A percentile compares a stretch with the other conserved stretches of the same genome.
These are phyloP conservation scores for Polypterus senegalus DNA, from an alignment of 2,113 vertebrate genomes.

Conservation along the genomic window DNA sequence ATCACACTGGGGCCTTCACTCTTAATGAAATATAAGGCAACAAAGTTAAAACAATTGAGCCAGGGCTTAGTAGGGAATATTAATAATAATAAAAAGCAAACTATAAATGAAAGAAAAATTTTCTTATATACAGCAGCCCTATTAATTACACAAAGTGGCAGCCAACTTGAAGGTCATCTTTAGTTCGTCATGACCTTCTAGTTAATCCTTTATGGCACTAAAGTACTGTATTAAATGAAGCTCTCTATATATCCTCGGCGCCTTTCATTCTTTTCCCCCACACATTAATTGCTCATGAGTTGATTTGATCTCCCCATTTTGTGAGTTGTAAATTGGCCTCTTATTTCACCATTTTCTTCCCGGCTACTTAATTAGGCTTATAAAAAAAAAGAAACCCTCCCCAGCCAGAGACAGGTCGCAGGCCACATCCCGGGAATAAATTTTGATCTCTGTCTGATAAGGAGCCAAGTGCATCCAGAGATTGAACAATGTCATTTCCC, in stretches of 20 bases:
- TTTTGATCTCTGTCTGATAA: conserved; percentile 50
- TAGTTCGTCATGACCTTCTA: conserved; percentile 56
- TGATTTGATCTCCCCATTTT: conserved; percentile 62
- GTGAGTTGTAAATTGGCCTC: conserved; percentile 59
- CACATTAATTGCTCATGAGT: conserved; percentile 53
- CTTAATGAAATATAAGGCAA: too few species aligned
- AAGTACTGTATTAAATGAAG: conserved; percentile 45
- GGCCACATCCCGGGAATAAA: conserved; percentile 45
- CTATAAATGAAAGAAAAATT: neutral
- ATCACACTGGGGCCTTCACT: too few species aligned
- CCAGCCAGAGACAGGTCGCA: conserved; percentile 37
- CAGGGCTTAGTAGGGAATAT: too few species aligned
- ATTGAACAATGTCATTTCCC: conserved; percentile 40
- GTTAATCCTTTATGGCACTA: conserved; percentile 47
- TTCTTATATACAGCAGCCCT: conserved; percentile 9
- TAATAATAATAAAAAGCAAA: too few species aligned
- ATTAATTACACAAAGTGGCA: conserved; percentile 48
- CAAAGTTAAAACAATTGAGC: too few species aligned
- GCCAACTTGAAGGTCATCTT: conserved; percentile 56
- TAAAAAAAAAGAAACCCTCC: conserved; percentile 35
- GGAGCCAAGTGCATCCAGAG: conserved; percentile 38
- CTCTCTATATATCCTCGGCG: conserved; percentile 36
- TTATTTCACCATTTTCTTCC: conserved; percentile 61
- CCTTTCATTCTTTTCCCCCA: conserved; percentile 44
- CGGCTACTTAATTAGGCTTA: conserved; percentile 60